These are phyloP conservation scores for Propithecus coquereli DNA, from an alignment of 2,113 vertebrate species.

Conservation along the genomic window DNA sequence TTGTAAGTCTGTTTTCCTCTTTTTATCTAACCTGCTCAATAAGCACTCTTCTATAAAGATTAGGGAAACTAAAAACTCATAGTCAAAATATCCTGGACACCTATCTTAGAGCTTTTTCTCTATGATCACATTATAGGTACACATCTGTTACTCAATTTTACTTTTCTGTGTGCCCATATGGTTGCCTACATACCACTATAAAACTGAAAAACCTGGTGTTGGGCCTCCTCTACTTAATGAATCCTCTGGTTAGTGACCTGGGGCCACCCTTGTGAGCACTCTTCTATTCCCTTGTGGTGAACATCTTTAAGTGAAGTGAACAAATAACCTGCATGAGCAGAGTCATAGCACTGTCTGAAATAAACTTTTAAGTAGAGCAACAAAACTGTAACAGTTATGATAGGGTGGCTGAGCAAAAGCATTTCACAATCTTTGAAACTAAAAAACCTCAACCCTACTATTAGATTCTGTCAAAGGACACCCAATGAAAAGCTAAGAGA, in stretches of 20 bases:
- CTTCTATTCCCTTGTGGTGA: background rate
- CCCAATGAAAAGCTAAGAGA: background rate
- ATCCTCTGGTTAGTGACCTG: background rate
- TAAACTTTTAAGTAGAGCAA: background rate
- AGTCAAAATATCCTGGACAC: background rate
- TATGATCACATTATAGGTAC: background rate
- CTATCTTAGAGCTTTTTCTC: background rate
- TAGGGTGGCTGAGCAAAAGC: background rate
- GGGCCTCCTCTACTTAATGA: background rate
- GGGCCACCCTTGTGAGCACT: background rate
- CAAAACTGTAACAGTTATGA: background rate
- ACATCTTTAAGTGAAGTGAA: background rate
- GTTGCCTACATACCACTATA: background rate
- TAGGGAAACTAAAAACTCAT: background rate
- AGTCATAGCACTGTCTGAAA: background rate
- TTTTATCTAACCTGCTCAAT: background rate
- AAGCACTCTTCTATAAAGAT: constrained; percentile 15
- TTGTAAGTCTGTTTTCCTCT: background rate
- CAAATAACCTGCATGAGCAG: background rate
- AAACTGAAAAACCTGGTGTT: background rate
- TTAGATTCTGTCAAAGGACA: constrained; percentile 19
- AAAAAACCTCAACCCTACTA: background rate
- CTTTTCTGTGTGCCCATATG: background rate
- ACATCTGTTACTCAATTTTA: background rate
- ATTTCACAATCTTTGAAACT: background rate